Evolutionary conservation across 2,113 vertebrate species (phyloP).

Genomic region (Triplophysa rosa): DNA sequence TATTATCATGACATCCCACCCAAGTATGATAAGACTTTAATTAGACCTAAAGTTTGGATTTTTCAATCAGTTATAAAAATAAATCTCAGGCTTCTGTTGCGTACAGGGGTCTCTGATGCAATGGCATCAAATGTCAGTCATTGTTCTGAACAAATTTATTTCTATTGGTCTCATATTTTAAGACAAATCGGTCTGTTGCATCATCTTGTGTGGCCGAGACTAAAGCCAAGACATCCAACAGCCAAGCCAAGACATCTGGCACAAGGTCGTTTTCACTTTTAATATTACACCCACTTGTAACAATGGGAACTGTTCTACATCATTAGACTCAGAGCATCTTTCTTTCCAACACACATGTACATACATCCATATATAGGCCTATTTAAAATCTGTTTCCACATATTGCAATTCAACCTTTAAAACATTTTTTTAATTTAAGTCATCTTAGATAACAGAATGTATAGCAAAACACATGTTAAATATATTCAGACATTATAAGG

Average conservation of each 20-base stretch:
- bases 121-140: slow-evolving; percentile 10
- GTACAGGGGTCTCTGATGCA: slow-evolving; percentile 26
- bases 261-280: slow-evolving; percentile 31
- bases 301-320: slow-evolving; percentile 27
- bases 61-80: not conserved
- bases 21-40: slow-evolving; percentile 32
- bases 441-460: too few species aligned
- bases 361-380: too few species aligned
- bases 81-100: not conserved
- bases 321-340: not conserved
- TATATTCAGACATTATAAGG: too few species aligned
- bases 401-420: not conserved
- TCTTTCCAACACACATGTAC: not conserved
- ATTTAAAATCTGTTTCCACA: too few species aligned
- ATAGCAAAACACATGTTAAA: too few species aligned
- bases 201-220: slow-evolving; percentile 49
- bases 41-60: slow-evolving; percentile 3
- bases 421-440: too few species aligned
- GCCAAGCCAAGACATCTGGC: slow-evolving; percentile 31
- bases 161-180: slow-evolving; percentile 49
- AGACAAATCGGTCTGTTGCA: slow-evolving; percentile 42
- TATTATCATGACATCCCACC: not conserved
- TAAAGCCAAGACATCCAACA: slow-evolving; percentile 39
- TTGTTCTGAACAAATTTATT: slow-evolving; percentile 18
- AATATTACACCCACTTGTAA: slow-evolving; percentile 10